Conservation (phyloP, 2,113 vertebrate species). For the Alexandromys fortis region DNA sequence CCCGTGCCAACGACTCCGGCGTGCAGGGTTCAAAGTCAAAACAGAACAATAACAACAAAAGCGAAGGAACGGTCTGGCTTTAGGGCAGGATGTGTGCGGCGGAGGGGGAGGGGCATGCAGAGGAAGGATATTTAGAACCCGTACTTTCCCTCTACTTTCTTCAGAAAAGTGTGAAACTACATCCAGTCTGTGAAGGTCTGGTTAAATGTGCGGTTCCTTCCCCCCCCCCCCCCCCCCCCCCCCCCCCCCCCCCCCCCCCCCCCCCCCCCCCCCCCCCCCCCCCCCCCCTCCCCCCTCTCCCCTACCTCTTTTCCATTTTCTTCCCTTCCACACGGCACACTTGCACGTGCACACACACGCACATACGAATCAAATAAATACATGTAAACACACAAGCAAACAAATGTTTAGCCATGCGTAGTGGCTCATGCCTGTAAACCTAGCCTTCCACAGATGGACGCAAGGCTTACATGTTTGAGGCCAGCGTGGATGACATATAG, state of each 20-base stretch:
- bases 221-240: no score
- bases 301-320: no score
- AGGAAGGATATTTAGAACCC: neutral
- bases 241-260: neutral
- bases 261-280: no score
- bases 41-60: constrained; percentile 5
- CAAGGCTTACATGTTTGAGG: neutral
- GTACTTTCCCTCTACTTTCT: constrained; percentile 5
- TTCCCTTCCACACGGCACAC: neutral
- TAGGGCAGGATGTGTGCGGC: neutral
- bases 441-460: neutral
- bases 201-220: neutral
- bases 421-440: neutral
- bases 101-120: fast-evolving
- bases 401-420: no score
- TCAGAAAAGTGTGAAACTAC: neutral
- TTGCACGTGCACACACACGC: neutral
- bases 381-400: neutral
- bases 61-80: neutral
- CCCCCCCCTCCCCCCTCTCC: neutral
- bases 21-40: constrained; percentile 36
- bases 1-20: neutral
- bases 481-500: neutral
- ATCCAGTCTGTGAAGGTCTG: neutral
- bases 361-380: neutral